These are phyloP conservation scores for Standfussiana lucernea DNA, from an alignment of 2,888 invertebrate species.

Conservation along the genomic window DNA sequence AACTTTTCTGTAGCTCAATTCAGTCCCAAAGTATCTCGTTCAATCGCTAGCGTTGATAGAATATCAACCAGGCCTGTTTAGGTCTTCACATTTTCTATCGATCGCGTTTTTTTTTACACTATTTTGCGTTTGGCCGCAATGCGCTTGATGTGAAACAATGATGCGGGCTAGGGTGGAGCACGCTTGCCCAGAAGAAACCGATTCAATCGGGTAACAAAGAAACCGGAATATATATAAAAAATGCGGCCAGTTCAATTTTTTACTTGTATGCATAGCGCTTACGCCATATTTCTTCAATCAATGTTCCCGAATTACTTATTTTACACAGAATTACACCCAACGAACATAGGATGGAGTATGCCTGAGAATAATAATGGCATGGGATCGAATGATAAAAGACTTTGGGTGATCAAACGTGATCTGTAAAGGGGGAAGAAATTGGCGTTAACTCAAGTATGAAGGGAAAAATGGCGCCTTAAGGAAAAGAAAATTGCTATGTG, in stretches of 20 bases:
- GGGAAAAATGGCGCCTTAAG: slow-evolving; percentile 30
- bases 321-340: slow-evolving; percentile 49
- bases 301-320: slow-evolving; percentile 27
- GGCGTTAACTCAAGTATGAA: slow-evolving; percentile 45
- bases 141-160: too few species aligned
- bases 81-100: too few species aligned
- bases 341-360: slow-evolving; percentile 49
- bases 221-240: background rate
- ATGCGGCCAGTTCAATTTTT: background rate
- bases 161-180: too few species aligned
- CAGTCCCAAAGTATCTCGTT: too few species aligned
- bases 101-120: too few species aligned
- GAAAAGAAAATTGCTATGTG: slow-evolving; percentile 29
- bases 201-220: too few species aligned
- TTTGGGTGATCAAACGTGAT: slow-evolving; percentile 53
- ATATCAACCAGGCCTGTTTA: too few species aligned
- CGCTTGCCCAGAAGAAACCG: too few species aligned
- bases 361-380: slow-evolving; percentile 70
- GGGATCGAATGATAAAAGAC: slow-evolving; percentile 56
- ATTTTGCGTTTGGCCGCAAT: too few species aligned
- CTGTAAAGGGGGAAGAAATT: slow-evolving; percentile 48
- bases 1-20: too few species aligned
- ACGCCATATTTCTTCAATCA: slow-evolving; percentile 8
- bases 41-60: too few species aligned
- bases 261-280: background rate